Evolutionary conservation across 2,888 invertebrate species (phyloP).

Genomic region (Notodonta dromedarius): DNA sequence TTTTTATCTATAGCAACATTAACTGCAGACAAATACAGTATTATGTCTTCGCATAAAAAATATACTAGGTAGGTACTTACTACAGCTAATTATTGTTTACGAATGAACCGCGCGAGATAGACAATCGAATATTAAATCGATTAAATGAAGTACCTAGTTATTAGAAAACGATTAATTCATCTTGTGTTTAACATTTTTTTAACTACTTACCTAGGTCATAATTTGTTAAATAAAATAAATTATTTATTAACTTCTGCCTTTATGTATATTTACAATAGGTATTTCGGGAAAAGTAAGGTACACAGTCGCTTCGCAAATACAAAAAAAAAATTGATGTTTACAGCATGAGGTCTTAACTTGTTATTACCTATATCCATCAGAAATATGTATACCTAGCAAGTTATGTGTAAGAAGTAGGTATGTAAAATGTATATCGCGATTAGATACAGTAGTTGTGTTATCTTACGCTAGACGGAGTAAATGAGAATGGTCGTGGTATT

Average conservation of each 20-base stretch:
- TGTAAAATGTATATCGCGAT: neutral
- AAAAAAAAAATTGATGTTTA: neutral
- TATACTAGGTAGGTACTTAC: no score
- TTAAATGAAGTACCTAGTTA: neutral
- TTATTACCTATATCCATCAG: neutral
- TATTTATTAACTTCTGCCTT: no score
- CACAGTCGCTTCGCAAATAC: no score
- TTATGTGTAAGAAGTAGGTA: neutral
- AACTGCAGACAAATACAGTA: neutral
- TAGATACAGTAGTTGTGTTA: neutral
- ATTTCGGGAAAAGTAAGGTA: no score
- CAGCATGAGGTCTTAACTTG: neutral
- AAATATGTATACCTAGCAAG: neutral
- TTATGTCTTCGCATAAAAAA: neutral
- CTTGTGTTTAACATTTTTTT: no score
- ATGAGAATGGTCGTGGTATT: neutral
- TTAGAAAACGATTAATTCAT: neutral
- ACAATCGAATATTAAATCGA: neutral
- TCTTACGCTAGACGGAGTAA: slow-evolving; percentile 24
- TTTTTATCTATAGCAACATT: neutral
- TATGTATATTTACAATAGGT: no score
- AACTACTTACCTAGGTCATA: no score
- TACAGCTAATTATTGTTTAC: neutral
- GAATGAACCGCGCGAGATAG: neutral
- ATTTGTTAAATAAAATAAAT: no score